Conservation (phyloP, 2,888 invertebrate species). For the Caenorhabditis panamensis region DNA sequence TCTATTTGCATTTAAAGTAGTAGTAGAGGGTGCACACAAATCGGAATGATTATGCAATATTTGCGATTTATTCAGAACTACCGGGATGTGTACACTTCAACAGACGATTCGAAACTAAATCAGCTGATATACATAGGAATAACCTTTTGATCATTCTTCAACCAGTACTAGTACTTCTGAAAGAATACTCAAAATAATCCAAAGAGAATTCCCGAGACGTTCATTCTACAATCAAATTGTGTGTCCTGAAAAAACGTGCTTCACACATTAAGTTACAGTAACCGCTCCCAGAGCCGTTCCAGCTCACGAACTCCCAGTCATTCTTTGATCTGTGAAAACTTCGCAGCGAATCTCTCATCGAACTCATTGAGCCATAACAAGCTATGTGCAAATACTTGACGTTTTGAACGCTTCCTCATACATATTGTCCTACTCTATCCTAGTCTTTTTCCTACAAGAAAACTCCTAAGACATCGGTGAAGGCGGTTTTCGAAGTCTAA, state of each 20-base stretch:
- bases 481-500: background rate
- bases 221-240: too few relatives aligned
- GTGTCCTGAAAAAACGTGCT: too few relatives aligned
- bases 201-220: too few relatives aligned
- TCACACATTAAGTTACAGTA: too few relatives aligned
- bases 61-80: background rate
- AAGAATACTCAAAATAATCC: too few relatives aligned
- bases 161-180: too few relatives aligned
- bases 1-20: slow-evolving; percentile 3
- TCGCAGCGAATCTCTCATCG: background rate
- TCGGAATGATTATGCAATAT: slow-evolving; percentile 2
- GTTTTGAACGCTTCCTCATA: slow-evolving; percentile 23
- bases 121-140: too few relatives aligned
- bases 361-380: background rate
- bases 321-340: background rate
- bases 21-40: background rate
- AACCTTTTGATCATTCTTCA: too few relatives aligned
- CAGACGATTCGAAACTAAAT: background rate
- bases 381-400: slow-evolving; percentile 41
- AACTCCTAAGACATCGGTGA: background rate
- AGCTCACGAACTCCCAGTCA: too few relatives aligned
- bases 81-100: background rate
- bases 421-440: slow-evolving; percentile 9
- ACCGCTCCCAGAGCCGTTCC: too few relatives aligned
- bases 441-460: slow-evolving; percentile 18